These are phyloP conservation scores for Steatocranus sp. DNA, from an alignment of 2,797 vertebrate genomes.

Conservation along the genomic window DNA sequence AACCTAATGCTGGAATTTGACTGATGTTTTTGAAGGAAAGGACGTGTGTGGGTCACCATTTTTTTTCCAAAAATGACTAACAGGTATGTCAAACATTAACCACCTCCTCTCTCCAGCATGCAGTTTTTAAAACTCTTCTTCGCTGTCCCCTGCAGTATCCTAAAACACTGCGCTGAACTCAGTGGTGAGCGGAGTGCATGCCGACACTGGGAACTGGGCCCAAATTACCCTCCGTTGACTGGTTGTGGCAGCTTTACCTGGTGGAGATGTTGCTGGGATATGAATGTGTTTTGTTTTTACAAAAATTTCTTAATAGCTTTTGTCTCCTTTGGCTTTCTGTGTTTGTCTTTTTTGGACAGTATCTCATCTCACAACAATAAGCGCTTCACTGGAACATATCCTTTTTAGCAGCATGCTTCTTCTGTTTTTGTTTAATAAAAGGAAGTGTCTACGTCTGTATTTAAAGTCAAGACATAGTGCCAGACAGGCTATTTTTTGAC, in stretches of 20 bases:
- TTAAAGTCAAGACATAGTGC: background rate
- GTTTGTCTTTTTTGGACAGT: background rate
- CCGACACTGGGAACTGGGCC: background rate
- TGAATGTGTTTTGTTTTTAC: background rate
- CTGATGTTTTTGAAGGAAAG: background rate
- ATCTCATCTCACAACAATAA: background rate
- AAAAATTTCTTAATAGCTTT: background rate
- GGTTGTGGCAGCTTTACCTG: background rate
- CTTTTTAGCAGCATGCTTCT: background rate
- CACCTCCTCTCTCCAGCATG: background rate
- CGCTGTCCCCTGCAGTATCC: rapidly evolving
- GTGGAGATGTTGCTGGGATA: background rate
- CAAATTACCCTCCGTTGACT: background rate
- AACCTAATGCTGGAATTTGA: background rate
- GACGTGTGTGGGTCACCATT: background rate
- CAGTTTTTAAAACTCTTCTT: background rate
- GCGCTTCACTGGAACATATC: background rate
- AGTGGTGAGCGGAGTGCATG: background rate
- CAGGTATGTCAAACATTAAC: background rate
- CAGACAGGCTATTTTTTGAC: background rate
- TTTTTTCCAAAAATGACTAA: rapidly evolving
- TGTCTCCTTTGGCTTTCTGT: background rate
- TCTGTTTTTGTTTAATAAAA: background rate
- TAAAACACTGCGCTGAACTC: background rate
- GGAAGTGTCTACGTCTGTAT: background rate